A percentile compares a stretch with the other conserved stretches of the same genome.
Evolutionary conservation across 1,140 invertebrate species (phyloP).

Genomic region (Dinoponera quadriceps): DNA sequence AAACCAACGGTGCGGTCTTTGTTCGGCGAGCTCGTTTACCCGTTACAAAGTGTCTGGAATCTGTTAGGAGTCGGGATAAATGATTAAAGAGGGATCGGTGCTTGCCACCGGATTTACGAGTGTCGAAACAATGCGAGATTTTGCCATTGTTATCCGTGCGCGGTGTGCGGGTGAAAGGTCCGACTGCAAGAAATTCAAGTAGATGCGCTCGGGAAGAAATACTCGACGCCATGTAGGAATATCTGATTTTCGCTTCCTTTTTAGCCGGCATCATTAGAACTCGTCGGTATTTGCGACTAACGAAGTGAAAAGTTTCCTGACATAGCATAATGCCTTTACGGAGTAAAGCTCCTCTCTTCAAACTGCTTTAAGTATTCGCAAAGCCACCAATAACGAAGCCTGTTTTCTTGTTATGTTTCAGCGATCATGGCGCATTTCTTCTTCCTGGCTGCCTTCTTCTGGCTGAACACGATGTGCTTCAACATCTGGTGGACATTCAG

Average conservation of each 20-base stretch:
- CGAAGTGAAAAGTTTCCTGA: too few relatives aligned
- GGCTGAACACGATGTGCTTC: constrained; percentile 98
- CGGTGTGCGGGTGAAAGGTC: not conserved
- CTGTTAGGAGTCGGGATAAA: constrained; percentile 14
- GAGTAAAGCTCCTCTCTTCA: not conserved
- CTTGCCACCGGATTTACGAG: not conserved
- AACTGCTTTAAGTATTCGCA: constrained; percentile 14
- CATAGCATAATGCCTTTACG: not conserved
- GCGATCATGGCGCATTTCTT: constrained; percentile 96
- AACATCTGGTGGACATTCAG: constrained; percentile 97
- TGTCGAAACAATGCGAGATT: not conserved
- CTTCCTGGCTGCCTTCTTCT: constrained; percentile 97
- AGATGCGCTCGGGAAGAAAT: too few relatives aligned
- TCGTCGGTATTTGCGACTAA: not conserved
- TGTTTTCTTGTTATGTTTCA: constrained; percentile 85
- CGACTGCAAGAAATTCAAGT: not conserved
- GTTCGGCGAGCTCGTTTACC: constrained; percentile 27
- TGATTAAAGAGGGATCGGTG: constrained; percentile 7
- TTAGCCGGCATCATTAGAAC: not conserved
- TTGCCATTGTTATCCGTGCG: not conserved
- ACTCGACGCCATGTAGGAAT: too few relatives aligned
- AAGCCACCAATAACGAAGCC: constrained; percentile 47
- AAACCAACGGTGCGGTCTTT: constrained; percentile 36
- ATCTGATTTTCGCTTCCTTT: not conserved
- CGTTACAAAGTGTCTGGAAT: constrained; percentile 26